Percentiles rank a stretch among this genome's conserved stretches.
Evolutionary conservation across 2,113 vertebrate species (phyloP).

Genomic region (Xenopus tropicalis): DNA sequence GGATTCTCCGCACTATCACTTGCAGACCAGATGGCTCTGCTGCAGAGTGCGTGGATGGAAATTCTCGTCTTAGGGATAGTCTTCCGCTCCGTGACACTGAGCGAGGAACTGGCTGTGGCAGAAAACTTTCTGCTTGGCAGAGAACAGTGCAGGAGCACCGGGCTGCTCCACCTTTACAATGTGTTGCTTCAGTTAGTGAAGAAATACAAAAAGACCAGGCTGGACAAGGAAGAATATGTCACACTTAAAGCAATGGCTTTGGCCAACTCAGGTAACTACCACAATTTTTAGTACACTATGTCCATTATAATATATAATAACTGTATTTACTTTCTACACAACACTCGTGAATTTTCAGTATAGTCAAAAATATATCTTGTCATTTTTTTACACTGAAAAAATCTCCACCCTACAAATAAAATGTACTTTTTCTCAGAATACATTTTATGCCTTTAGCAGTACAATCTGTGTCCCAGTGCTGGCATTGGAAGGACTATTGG

Average conservation of each 20-base stretch:
- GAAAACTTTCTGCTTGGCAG: conserved; percentile 98
- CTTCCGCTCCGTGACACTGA: conserved; percentile 91
- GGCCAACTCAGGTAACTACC: conserved; percentile 85
- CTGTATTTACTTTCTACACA: no score
- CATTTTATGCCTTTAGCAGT: no score
- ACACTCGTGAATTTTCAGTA: no score
- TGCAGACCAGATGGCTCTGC: conserved; percentile 96
- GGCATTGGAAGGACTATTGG: no score
- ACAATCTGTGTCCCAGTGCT: no score
- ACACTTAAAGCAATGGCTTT: conserved; percentile 96
- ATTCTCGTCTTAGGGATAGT: conserved; percentile 96
- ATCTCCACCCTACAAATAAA: no score
- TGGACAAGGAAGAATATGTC: conserved; percentile 98
- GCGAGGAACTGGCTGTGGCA: conserved; percentile 95
- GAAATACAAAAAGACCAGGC: conserved; percentile 94
- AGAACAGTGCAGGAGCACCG: conserved; percentile 90
- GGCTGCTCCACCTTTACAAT: conserved; percentile 90
- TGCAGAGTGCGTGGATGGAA: conserved; percentile 99
- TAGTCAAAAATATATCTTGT: no score
- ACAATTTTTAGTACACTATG: background rate
- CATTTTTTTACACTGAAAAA: no score
- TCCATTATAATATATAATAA: no score
- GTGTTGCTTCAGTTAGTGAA: conserved; percentile 94
- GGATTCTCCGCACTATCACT: conserved; percentile 91
- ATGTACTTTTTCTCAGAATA: no score